A percentile compares a stretch with the other conserved stretches of the same genome.
Conservation (phyloP, 2,113 vertebrate genomes). For the Cyprinodon brontotheroides region DNA sequence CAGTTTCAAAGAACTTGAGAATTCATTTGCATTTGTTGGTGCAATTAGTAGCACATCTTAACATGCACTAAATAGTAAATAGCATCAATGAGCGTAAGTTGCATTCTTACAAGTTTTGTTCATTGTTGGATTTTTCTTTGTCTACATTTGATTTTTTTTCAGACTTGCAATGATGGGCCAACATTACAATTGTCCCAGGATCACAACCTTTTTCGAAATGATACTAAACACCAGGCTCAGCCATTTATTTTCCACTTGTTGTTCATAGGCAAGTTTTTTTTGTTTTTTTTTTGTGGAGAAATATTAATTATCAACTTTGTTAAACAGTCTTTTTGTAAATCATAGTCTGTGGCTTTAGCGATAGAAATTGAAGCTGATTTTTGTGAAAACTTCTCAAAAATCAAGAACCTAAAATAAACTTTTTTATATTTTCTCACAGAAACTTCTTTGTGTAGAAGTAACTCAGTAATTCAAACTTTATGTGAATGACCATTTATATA, state of each 20-base stretch:
- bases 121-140: background rate
- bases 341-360: background rate
- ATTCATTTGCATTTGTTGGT: too few species aligned
- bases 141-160: background rate
- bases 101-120: background rate
- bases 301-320: background rate
- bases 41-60: too few species aligned
- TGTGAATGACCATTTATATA: background rate
- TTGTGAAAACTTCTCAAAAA: too few species aligned
- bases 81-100: too few species aligned
- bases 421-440: background rate
- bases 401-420: too few species aligned
- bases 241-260: background rate
- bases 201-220: background rate
- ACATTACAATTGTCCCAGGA: background rate
- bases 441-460: background rate
- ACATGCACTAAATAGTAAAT: too few species aligned
- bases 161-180: background rate
- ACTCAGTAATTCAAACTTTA: background rate
- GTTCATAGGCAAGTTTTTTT: background rate
- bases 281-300: background rate
- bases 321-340: background rate
- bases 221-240: background rate
- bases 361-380: too few species aligned
- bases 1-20: too few species aligned